phyloP scores from a whole-genome alignment of 2,888 invertebrate genomes.

The Hipparchia semele region DNA sequence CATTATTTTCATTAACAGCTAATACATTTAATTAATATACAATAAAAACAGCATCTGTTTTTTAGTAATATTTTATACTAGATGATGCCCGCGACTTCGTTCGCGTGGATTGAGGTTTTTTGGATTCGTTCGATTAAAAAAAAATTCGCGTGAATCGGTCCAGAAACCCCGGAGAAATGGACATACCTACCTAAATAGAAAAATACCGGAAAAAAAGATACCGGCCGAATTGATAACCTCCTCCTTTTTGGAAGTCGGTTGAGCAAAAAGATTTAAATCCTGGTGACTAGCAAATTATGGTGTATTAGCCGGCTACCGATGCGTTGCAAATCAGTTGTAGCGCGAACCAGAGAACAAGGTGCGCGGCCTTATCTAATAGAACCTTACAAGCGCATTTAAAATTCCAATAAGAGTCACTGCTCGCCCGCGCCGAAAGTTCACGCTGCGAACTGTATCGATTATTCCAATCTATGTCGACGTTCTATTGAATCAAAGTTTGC shows the following conservation, averaged over 20 bases:
- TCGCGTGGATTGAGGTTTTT: no score
- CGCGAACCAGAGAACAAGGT: constrained; percentile 37
- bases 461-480: constrained; percentile 37
- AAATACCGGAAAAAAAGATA: no score
- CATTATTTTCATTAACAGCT: no score
- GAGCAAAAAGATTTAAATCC: constrained; percentile 15
- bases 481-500: constrained; percentile 36
- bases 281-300: constrained; percentile 23
- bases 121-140: no score
- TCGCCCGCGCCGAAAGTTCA: constrained; percentile 66
- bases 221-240: no score
- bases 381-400: constrained; percentile 71
- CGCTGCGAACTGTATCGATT: constrained; percentile 56
- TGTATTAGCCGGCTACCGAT: constrained; percentile 26
- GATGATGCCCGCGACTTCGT: no score
- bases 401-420: constrained; percentile 74
- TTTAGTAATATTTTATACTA: no score
- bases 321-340: constrained; percentile 40
- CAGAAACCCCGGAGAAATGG: no score
- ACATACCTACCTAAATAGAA: no score
- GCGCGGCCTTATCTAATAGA: constrained; percentile 39
- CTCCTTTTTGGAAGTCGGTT: not conserved
- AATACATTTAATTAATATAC: no score
- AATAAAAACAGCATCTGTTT: no score
- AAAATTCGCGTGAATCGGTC: no score